phyloP scores from a whole-genome alignment of 2,113 vertebrate genomes.

The Passer domesticus region DNA sequence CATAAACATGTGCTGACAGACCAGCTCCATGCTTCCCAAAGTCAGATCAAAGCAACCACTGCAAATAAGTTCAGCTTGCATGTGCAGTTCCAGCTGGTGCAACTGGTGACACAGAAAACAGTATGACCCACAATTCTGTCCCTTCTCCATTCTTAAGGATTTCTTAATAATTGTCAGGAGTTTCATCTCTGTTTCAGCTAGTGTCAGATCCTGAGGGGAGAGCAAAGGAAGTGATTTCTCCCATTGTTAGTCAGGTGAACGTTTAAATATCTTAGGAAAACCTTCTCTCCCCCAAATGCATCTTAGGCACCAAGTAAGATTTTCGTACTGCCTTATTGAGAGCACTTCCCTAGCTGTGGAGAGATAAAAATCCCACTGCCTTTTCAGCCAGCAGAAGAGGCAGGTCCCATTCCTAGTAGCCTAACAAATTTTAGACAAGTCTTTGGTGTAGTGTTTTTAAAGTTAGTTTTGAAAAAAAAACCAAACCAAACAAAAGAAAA shows the following conservation, averaged over 20 bases:
- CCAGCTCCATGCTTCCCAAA: background rate
- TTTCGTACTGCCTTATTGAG: background rate
- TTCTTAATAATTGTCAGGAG: background rate
- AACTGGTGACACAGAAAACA: background rate
- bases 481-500: background rate
- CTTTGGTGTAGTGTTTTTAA: background rate
- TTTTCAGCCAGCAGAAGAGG: background rate
- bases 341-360: background rate
- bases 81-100: background rate
- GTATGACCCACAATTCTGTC: background rate
- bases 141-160: background rate
- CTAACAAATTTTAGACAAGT: background rate
- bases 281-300: background rate
- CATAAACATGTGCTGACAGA: background rate
- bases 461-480: background rate
- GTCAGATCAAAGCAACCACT: background rate
- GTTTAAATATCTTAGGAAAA: background rate
- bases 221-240: background rate
- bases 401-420: background rate
- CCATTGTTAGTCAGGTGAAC: background rate
- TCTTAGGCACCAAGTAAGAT: background rate
- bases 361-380: background rate
- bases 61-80: background rate
- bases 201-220: rapidly evolving
- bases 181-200: background rate